Conservation (phyloP, 2,797 vertebrate species). For the Nyctibius grandis region DNA sequence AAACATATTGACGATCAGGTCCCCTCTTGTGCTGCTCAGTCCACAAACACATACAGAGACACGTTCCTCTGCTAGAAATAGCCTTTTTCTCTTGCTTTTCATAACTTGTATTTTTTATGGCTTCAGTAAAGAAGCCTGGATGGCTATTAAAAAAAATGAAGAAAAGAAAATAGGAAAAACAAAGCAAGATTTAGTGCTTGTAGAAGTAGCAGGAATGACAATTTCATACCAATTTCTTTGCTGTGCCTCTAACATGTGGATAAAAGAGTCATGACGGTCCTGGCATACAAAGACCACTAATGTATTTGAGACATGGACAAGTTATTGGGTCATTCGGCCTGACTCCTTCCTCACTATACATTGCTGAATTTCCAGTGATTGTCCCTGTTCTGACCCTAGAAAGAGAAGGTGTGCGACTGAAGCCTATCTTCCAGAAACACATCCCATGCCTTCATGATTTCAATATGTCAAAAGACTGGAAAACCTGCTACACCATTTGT, state of each 20-base stretch:
- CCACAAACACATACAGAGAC: neutral
- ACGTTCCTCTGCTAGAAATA: neutral
- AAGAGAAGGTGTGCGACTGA: neutral
- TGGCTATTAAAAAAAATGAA: conserved; percentile 34
- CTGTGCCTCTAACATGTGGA: neutral
- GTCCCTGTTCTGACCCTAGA: neutral
- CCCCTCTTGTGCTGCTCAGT: neutral
- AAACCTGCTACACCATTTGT: neutral
- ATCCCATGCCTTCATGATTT: neutral
- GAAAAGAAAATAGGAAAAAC: conserved; percentile 42
- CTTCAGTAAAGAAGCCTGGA: conserved; percentile 40
- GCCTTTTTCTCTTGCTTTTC: conserved; percentile 10
- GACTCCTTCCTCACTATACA: neutral
- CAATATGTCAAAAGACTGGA: neutral
- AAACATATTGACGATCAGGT: conserved; percentile 6
- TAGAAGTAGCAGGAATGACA: neutral
- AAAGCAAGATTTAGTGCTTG: conserved; percentile 44
- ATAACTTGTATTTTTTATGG: conserved; percentile 43
- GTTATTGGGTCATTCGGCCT: neutral
- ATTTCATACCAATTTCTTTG: conserved; percentile 11
- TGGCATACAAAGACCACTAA: neutral
- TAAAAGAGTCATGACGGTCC: neutral
- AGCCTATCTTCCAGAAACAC: neutral
- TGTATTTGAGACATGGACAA: neutral
- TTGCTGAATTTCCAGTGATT: neutral